A percentile compares a stretch with the other conserved stretches of the same genome.
Evolutionary conservation across 2,888 invertebrate genomes (phyloP).

Genomic region (Thereva unica): DNA sequence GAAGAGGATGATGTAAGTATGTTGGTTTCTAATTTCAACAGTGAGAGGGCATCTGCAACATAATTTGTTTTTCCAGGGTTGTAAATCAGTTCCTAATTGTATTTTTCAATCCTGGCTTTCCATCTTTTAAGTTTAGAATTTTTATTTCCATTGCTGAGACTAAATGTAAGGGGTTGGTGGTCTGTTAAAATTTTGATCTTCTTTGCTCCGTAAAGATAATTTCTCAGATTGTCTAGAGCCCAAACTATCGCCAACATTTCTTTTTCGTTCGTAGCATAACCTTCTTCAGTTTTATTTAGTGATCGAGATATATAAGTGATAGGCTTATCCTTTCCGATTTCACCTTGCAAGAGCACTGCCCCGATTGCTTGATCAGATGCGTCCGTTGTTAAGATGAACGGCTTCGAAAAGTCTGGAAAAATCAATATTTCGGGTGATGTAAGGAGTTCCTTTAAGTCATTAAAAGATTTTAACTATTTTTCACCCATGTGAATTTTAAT

Average conservation of each 20-base stretch:
- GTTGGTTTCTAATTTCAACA: conserved; percentile 12
- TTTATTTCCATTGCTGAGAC: conserved; percentile 14
- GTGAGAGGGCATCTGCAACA: conserved; percentile 35
- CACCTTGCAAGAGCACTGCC: conserved; percentile 8
- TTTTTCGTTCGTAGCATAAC: conserved; percentile 35
- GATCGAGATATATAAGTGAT: conserved; percentile 9
- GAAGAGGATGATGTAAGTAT: not conserved
- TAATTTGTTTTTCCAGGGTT: conserved; percentile 37
- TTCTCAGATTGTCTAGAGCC: conserved; percentile 30
- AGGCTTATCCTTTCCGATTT: conserved; percentile 18
- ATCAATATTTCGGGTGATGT: conserved; percentile 37
- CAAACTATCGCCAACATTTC: conserved; percentile 35
- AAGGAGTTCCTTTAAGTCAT: conserved; percentile 25
- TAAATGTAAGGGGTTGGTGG: conserved; percentile 38
- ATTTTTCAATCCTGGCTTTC: conserved; percentile 37
- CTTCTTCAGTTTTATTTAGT: conserved; percentile 35
- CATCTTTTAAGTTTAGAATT: conserved; percentile 38
- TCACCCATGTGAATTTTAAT: conserved; percentile 36
- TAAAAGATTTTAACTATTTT: conserved; percentile 12
- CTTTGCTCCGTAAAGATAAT: conserved; percentile 38
- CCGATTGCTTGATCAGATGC: conserved; percentile 41
- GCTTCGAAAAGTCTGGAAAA: conserved; percentile 41
- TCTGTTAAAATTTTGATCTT: conserved; percentile 38
- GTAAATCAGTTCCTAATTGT: conserved; percentile 35
- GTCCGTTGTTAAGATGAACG: conserved; percentile 41